Percentiles rank a stretch among this genome's conserved stretches.
Evolutionary conservation across 2,797 vertebrate genomes (phyloP).

Genomic region (Pseudochirops corinnae): DNA sequence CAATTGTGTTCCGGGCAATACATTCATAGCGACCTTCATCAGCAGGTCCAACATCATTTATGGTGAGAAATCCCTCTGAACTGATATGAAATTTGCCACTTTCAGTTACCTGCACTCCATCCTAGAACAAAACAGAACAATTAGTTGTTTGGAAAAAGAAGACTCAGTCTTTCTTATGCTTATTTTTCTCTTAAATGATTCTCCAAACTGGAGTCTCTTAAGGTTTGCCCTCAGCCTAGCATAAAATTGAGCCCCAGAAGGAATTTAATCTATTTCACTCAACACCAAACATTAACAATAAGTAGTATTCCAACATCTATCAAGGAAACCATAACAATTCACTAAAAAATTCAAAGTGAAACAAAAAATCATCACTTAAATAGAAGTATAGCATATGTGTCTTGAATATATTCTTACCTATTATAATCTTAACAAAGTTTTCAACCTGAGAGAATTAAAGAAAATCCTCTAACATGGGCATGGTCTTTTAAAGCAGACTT

Average conservation of each 20-base stretch:
- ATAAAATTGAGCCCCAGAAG: no score
- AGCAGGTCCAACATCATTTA: constrained; percentile 93
- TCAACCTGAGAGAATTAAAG: neutral
- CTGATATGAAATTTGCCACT: constrained; percentile 98
- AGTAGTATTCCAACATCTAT: neutral
- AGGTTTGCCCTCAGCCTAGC: rapidly evolving
- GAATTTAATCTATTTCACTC: neutral
- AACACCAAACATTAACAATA: neutral
- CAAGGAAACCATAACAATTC: neutral
- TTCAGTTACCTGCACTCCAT: constrained; percentile 97
- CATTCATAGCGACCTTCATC: constrained; percentile 97
- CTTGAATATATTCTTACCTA: neutral
- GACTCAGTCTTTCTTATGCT: rapidly evolving
- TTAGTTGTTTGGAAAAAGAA: rapidly evolving
- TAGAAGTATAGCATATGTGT: neutral
- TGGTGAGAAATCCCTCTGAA: constrained; percentile 93
- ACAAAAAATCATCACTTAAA: neutral
- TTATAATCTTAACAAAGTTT: neutral
- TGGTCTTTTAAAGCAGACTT: neutral
- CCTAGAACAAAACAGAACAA: constrained; percentile 85
- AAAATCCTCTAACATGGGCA: neutral
- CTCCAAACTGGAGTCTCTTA: rapidly evolving
- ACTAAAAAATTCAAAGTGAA: neutral
- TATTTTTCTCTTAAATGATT: neutral
- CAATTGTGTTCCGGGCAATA: constrained; percentile 95